Percentiles rank a stretch among this genome's conserved stretches.
Evolutionary conservation across 1,140 invertebrate species (phyloP).

Genomic region (Hylaeus anthracinus): DNA sequence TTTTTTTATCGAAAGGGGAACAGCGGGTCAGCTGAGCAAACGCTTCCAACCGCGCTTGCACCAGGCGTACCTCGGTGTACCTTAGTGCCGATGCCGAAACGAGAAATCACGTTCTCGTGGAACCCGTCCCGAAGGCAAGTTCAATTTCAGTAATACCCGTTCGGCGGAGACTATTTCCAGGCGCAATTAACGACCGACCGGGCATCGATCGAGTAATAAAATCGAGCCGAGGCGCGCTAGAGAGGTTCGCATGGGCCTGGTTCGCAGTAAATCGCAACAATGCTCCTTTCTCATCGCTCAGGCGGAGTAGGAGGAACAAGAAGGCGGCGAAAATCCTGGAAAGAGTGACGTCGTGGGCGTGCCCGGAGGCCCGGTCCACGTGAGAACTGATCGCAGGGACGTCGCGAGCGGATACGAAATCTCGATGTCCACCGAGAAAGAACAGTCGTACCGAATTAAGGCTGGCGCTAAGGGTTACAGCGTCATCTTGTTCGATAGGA

Average conservation of each 20-base stretch:
- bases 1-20: conserved; percentile 11
- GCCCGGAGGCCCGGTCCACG: conserved; percentile 3
- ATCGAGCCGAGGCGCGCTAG: neutral
- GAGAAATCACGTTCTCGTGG: conserved; percentile 6
- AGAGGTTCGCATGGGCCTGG: neutral
- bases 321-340: conserved; percentile 39
- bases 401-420: too few relatives aligned
- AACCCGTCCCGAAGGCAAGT: conserved; percentile 1
- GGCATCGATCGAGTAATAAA: neutral
- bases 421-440: neutral
- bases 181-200: neutral
- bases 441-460: too few relatives aligned
- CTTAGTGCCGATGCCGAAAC: neutral
- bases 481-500: too few relatives aligned
- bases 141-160: conserved; percentile 19
- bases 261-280: conserved; percentile 20
- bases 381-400: conserved; percentile 30
- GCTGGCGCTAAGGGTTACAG: too few relatives aligned
- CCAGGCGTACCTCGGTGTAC: neutral
- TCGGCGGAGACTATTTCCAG: neutral
- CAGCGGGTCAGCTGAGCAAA: conserved; percentile 35
- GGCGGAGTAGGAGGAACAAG: conserved; percentile 28
- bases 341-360: conserved; percentile 40
- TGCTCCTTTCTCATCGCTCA: conserved; percentile 27
- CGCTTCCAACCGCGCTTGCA: neutral